Percentiles rank a stretch among this genome's conserved stretches.
phyloP scores from a whole-genome alignment of 2,113 vertebrate genomes.

The Gnathonemus longibarbis region DNA sequence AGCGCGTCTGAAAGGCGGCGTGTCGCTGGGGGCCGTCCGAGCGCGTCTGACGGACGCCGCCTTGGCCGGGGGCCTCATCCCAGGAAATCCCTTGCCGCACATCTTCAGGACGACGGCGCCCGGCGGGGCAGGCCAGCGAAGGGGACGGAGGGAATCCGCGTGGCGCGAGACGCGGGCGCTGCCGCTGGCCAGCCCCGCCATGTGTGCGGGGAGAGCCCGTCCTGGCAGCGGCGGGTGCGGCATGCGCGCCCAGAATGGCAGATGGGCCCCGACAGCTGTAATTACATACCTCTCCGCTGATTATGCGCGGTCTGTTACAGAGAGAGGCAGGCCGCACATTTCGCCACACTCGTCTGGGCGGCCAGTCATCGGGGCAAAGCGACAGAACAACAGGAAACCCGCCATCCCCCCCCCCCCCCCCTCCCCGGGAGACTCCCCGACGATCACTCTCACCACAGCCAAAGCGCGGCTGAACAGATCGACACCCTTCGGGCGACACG shows the following conservation, averaged over 20 bases:
- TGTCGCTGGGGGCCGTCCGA: no score
- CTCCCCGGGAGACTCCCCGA: slow-evolving; percentile 23
- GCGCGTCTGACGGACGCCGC: no score
- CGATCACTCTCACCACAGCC: neutral
- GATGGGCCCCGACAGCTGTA: slow-evolving; percentile 77
- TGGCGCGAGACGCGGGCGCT: neutral
- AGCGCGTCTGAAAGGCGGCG: neutral
- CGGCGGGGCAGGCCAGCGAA: neutral
- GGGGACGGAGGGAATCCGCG: neutral
- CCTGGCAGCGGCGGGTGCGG: slow-evolving; percentile 44
- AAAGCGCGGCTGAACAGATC: neutral
- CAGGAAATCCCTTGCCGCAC: neutral
- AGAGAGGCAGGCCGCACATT: slow-evolving; percentile 65
- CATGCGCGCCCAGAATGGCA: slow-evolving; percentile 74
- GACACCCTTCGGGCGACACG: neutral
- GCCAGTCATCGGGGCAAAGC: slow-evolving; percentile 58
- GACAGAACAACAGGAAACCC: slow-evolving; percentile 43
- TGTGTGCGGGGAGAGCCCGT: neutral
- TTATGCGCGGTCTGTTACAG: slow-evolving; percentile 68
- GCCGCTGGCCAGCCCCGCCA: slow-evolving; percentile 15
- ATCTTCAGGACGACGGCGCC: neutral
- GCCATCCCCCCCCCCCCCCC: neutral
- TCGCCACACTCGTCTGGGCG: slow-evolving; percentile 54
- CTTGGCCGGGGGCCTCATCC: neutral
- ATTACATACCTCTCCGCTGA: slow-evolving; percentile 78